A percentile compares a stretch with the other conserved stretches of the same genome.
phyloP scores from a whole-genome alignment of 2,797 vertebrate species.

The Periparus ater region DNA sequence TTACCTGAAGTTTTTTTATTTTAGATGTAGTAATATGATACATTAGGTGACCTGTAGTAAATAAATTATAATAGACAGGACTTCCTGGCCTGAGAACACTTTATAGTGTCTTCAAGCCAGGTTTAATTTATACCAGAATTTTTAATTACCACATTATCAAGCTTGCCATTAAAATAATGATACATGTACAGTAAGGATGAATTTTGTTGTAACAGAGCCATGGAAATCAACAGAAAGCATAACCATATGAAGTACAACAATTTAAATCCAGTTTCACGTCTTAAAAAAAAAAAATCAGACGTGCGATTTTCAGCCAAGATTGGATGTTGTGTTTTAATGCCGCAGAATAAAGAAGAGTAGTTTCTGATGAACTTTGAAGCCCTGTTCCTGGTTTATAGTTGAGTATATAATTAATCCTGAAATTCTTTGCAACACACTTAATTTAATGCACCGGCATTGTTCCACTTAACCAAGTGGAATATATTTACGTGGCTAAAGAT shows the following conservation, averaged over 20 bases:
- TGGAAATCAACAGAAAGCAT: not conserved
- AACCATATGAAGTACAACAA: not conserved
- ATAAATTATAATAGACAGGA: not conserved
- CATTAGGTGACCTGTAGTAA: not conserved
- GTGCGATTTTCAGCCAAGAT: not conserved
- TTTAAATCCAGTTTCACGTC: not conserved
- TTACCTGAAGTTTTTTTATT: not conserved
- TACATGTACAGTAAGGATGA: not conserved
- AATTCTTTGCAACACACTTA: slow-evolving; percentile 27
- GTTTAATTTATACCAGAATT: slow-evolving; percentile 15
- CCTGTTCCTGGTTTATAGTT: not conserved
- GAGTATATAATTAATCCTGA: slow-evolving; percentile 47
- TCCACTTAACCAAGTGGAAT: slow-evolving; percentile 61
- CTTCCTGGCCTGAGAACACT: not conserved
- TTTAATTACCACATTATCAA: not conserved
- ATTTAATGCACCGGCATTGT: slow-evolving; percentile 54
- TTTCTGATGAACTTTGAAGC: slow-evolving; percentile 4
- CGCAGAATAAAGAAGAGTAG: not conserved
- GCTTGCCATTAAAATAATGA: slow-evolving; percentile 9
- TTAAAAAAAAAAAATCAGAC: not conserved
- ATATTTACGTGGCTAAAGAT: slow-evolving; percentile 56
- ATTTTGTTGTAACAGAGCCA: not conserved
- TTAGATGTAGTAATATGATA: not conserved
- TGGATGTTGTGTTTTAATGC: not conserved
- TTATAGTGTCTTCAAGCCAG: not conserved